These are phyloP conservation scores for Hippasteria phrygiana DNA, from an alignment of 53 echinoderm and acorn worm genomes.

Conservation along the genomic window DNA sequence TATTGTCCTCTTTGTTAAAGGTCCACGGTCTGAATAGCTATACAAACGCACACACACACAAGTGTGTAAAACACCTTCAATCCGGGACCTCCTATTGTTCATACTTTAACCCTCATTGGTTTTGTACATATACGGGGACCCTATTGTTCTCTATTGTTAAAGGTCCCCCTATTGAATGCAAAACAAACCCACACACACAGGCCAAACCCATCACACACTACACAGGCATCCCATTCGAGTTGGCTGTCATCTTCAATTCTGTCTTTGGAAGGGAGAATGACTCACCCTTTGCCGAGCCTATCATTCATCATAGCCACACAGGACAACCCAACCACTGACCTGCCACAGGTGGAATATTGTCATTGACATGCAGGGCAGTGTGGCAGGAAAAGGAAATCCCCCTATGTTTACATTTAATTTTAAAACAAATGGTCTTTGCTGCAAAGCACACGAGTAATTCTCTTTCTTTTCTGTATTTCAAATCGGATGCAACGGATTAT, in stretches of 20 bases:
- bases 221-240: background rate
- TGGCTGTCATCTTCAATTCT: constrained; percentile 16
- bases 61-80: too few species aligned
- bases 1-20: too few species aligned
- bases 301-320: background rate
- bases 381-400: constrained; percentile 16
- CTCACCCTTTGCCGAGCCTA: background rate
- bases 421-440: background rate
- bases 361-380: constrained; percentile 36
- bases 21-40: too few species aligned
- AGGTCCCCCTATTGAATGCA: background rate
- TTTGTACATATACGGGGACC: too few species aligned
- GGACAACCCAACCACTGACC: background rate
- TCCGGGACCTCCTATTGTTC: too few species aligned
- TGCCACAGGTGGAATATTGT: constrained; percentile 53
- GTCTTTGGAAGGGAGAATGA: constrained; percentile 11
- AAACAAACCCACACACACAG: background rate
- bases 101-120: too few species aligned
- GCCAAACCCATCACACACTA: background rate
- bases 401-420: background rate
- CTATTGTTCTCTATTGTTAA: background rate
- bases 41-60: too few species aligned
- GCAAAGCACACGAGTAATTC: background rate
- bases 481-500: constrained; percentile 1
- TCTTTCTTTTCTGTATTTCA: background rate